phyloP scores from a whole-genome alignment of 2,113 vertebrate species.

The Vidua chalybeata region DNA sequence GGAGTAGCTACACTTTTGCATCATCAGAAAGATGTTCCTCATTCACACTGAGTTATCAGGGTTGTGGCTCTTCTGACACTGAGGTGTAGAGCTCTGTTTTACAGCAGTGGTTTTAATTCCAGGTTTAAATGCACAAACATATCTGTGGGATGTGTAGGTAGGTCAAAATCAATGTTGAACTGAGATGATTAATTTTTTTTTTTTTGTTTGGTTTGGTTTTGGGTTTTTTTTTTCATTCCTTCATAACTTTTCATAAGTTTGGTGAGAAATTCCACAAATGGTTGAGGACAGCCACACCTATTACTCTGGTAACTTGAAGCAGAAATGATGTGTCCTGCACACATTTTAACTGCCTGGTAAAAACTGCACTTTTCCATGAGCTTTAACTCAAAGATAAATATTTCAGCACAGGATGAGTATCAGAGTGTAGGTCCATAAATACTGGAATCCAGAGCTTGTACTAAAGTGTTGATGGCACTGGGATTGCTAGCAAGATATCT shows the following conservation, averaged over 20 bases:
- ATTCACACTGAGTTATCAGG: neutral
- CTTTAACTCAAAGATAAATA: neutral
- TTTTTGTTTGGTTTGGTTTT: neutral
- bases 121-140: neutral
- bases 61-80: neutral
- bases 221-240: neutral
- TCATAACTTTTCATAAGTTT: neutral
- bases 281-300: constrained; percentile 17
- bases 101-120: neutral
- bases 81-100: neutral
- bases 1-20: neutral
- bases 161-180: neutral
- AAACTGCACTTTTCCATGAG: neutral
- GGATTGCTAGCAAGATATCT: neutral
- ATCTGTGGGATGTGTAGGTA: neutral
- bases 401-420: neutral
- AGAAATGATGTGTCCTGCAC: neutral
- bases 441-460: neutral
- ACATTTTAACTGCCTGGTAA: neutral
- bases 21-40: neutral
- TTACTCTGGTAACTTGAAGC: neutral
- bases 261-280: constrained; percentile 38
- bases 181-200: neutral
- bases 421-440: neutral
- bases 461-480: neutral